phyloP scores from a whole-genome alignment of 1,140 invertebrate species.

The Cataglyphis hispanica region DNA sequence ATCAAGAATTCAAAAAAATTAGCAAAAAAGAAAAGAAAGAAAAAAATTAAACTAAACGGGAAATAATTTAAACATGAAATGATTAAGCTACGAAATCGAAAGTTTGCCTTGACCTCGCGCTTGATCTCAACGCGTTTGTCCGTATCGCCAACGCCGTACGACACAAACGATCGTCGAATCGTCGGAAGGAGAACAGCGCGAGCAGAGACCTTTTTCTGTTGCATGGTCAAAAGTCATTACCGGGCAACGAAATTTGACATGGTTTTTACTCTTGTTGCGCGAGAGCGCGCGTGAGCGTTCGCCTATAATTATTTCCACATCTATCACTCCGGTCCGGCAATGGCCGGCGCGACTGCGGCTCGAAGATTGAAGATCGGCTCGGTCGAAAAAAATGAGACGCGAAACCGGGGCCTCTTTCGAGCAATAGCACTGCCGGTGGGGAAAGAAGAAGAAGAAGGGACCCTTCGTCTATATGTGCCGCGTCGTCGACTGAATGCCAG shows the following conservation, averaged over 20 bases:
- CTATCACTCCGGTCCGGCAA: conserved; percentile 81
- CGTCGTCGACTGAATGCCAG: conserved; percentile 76
- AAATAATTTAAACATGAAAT: not conserved
- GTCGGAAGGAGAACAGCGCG: conserved; percentile 34
- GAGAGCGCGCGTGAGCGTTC: conserved; percentile 79
- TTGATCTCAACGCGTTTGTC: conserved; percentile 6
- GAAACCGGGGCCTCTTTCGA: conserved; percentile 78
- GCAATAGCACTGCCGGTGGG: conserved; percentile 72
- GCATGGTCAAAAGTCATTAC: conserved; percentile 84
- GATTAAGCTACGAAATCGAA: conserved; percentile 19
- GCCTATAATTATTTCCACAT: conserved; percentile 87
- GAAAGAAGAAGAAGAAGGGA: conserved; percentile 65
- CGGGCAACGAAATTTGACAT: conserved; percentile 84
- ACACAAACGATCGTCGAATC: conserved; percentile 63
- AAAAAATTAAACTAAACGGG: not conserved
- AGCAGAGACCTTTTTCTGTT: conserved; percentile 74
- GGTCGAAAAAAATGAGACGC: conserved; percentile 78
- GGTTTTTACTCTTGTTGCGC: conserved; percentile 85
- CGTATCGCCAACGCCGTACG: conserved; percentile 32
- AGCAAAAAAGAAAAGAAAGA: no score
- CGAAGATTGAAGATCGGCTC: conserved; percentile 83
- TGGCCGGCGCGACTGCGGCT: conserved; percentile 72
- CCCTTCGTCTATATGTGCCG: conserved; percentile 73
- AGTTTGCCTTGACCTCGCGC: conserved; percentile 42
- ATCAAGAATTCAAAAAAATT: not conserved